phyloP scores from a whole-genome alignment of 2,113 vertebrate species.

The Litocranius walleri region DNA sequence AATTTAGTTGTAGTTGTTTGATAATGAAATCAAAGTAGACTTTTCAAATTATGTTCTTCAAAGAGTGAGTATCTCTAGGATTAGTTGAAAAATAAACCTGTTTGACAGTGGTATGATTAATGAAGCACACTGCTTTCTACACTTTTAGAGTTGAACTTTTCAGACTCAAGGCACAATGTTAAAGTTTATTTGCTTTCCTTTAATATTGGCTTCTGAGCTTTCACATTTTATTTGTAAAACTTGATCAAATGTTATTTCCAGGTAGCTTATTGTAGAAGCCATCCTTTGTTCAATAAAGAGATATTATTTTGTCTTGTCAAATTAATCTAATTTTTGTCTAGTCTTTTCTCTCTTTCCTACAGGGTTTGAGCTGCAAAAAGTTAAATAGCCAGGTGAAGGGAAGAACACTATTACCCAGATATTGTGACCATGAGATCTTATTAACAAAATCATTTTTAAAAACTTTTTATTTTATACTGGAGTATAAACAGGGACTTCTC shows the following conservation, averaged over 20 bases:
- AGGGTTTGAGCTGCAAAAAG: neutral
- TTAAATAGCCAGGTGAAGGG: neutral
- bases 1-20: neutral
- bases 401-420: neutral
- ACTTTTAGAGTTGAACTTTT: neutral
- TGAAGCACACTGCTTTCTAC: neutral
- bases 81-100: neutral
- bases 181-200: neutral
- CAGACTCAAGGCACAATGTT: neutral
- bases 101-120: neutral
- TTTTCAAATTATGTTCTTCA: neutral
- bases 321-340: neutral
- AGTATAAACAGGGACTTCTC: neutral
- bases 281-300: neutral
- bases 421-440: neutral
- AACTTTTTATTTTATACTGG: neutral
- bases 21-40: neutral
- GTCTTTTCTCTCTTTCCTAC: neutral
- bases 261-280: neutral
- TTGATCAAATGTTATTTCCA: neutral
- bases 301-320: neutral
- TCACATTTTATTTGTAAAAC: neutral
- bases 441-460: neutral
- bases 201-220: neutral
- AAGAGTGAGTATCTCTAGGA: neutral